Evolutionary conservation across 1,140 invertebrate genomes (phyloP), one percentile per base, ranked within the genome.

Genomic region (Philopotamus ludificatus): DNA sequence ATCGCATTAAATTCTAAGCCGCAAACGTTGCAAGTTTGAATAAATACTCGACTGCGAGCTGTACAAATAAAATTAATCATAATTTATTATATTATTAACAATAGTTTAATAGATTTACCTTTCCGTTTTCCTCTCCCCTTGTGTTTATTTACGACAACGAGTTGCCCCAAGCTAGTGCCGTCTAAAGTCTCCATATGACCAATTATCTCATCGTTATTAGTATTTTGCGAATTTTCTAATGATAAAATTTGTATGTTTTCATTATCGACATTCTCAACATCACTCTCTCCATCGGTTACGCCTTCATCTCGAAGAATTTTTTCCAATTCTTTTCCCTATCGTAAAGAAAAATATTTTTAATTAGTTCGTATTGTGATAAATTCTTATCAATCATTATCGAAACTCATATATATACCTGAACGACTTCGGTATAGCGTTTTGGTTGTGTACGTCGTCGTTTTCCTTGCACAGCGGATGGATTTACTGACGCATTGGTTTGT

Each of bases 231-330:
- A 44, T 39, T 20, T 21, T 61, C 26, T 72, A 73, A 8, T 70
- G 51, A 44, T 59, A 54, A 21, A 60, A 26, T 8, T 26, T 42
- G 12, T 23, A 12, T 16, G 77, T 53, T n/a, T n/a, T n/a, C 57
- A 69, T 34, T 8, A 64, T 21, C 22, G 71, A 60, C 71, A 71
- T 1, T 58, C 1, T 77, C 73, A 22, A 74, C 73, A 23, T 80
- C 79, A 50, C 73, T 75, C 10, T 81, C 84, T 58, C 84, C 86
- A 70, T 87, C 87, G 55, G 85, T 86, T 1, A 89, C 84, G 22
- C 87, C 88, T 76, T 88, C 86, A 72, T 89, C 86, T 70, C 83
- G 83, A 60, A 89, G 86, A 69, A 90, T 87, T 71, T 84, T 80
- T 71, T 89, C 87, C 44, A 90, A 75, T 77, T 90, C 88, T 76